Conservation (phyloP, 2,113 vertebrate genomes). For the Phasianus colchicus region DNA sequence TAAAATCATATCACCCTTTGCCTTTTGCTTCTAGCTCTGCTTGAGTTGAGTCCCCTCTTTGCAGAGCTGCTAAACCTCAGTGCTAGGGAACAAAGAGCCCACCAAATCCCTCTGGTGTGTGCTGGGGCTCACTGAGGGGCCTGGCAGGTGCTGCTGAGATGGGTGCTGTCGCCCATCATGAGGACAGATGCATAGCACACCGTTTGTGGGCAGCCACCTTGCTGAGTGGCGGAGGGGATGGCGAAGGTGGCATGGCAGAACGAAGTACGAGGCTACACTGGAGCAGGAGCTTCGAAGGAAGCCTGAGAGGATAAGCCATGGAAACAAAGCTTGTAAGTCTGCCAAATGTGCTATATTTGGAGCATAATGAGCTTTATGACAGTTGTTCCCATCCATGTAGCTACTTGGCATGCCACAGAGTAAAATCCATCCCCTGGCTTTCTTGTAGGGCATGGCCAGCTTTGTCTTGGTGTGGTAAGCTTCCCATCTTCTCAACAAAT, state of each 20-base stretch:
- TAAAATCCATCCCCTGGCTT: neutral
- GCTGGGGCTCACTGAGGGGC: too few species aligned
- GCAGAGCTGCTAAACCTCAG: neutral
- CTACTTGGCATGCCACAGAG: neutral
- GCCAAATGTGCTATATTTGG: neutral
- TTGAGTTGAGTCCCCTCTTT: neutral
- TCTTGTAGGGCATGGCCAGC: fast-evolving
- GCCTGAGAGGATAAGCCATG: fast-evolving
- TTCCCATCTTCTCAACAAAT: fast-evolving
- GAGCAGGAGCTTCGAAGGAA: fast-evolving
- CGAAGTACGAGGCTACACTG: fast-evolving
- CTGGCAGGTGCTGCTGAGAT: too few species aligned
- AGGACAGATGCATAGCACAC: too few species aligned
- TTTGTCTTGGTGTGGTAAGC: neutral
- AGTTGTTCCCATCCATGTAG: fast-evolving
- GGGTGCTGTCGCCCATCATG: too few species aligned
- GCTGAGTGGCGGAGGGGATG: fast-evolving
- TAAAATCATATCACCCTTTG: fast-evolving
- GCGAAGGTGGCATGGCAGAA: fast-evolving
- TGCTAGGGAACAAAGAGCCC: fast-evolving
- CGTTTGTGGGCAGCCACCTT: too few species aligned
- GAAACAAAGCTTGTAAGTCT: fast-evolving
- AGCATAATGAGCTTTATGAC: fast-evolving
- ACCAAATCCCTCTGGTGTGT: fast-evolving
- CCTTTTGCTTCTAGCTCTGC: fast-evolving